Evolutionary conservation across 2,113 vertebrate genomes (phyloP).

Genomic region (human (Homo sapiens)): DNA sequence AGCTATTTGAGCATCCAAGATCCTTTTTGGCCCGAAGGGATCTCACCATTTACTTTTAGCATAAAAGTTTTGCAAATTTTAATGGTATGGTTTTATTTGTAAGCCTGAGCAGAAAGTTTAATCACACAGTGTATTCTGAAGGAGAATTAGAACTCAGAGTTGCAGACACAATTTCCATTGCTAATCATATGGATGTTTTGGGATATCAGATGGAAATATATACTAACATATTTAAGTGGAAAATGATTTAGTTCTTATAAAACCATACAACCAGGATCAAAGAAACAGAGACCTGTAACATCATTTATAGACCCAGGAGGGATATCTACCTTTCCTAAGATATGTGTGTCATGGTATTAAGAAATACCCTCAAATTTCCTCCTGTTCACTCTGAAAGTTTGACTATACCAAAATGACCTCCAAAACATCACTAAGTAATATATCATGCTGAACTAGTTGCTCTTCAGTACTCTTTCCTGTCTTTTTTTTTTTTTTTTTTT

Average conservation of each 20-base stretch:
- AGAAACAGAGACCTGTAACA: conserved; percentile 5
- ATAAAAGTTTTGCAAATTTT: background rate
- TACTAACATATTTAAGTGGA: background rate
- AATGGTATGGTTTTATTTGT: background rate
- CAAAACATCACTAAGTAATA: background rate
- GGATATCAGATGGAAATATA: background rate
- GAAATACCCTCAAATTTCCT: conserved; percentile 42
- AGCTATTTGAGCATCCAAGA: background rate
- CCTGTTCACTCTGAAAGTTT: conserved; percentile 46
- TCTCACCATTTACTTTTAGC: conserved; percentile 8
- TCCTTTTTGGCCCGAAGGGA: background rate
- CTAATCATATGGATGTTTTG: background rate
- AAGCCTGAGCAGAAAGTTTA: background rate
- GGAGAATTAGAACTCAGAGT: conserved; percentile 26
- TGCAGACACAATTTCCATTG: background rate
- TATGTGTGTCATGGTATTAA: background rate
- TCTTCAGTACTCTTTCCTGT: conserved; percentile 80
- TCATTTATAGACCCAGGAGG: background rate
- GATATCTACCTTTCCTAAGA: background rate
- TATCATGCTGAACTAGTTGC: conserved; percentile 67
- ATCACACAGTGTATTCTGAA: background rate
- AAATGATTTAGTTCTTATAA: conserved; percentile 1
- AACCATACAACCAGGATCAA: background rate
- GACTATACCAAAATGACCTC: conserved; percentile 62
- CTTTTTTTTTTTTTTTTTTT: conserved; percentile 70